Conservation (phyloP, 2,113 vertebrate genomes). For the Dipodomys stephensi region DNA sequence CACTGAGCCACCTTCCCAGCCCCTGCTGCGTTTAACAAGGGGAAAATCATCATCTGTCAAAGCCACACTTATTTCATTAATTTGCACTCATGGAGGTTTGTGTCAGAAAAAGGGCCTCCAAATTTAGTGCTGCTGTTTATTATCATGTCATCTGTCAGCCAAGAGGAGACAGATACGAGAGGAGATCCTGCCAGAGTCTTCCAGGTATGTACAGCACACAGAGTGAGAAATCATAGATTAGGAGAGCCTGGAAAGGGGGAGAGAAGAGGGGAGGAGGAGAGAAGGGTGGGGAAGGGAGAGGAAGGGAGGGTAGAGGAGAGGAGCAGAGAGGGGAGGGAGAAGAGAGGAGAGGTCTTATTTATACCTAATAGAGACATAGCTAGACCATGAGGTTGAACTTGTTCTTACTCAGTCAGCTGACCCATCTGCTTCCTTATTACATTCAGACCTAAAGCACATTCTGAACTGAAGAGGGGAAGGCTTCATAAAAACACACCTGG, state of each 20-base stretch:
- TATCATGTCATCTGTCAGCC: neutral
- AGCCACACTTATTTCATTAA: neutral
- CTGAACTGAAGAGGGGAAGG: neutral
- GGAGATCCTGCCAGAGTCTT: neutral
- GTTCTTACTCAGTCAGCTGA: neutral
- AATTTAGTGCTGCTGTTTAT: neutral
- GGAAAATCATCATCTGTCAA: neutral
- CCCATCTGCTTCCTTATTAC: neutral
- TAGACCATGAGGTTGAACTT: neutral
- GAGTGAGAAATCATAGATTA: neutral
- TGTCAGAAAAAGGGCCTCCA: rapidly evolving
- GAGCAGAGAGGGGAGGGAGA: neutral
- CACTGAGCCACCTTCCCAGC: no score
- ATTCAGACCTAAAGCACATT: neutral
- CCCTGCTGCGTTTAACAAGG: neutral
- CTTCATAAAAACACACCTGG: neutral
- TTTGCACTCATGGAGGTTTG: rapidly evolving
- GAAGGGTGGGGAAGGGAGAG: neutral
- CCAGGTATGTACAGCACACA: neutral
- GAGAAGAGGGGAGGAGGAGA: neutral
- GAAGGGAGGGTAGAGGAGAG: neutral
- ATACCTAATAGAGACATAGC: neutral
- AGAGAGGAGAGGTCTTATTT: neutral
- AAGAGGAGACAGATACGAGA: neutral
- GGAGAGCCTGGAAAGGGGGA: neutral